These are phyloP conservation scores for Tragulus kanchil DNA, from an alignment of 2,113 vertebrate genomes.

Conservation along the genomic window DNA sequence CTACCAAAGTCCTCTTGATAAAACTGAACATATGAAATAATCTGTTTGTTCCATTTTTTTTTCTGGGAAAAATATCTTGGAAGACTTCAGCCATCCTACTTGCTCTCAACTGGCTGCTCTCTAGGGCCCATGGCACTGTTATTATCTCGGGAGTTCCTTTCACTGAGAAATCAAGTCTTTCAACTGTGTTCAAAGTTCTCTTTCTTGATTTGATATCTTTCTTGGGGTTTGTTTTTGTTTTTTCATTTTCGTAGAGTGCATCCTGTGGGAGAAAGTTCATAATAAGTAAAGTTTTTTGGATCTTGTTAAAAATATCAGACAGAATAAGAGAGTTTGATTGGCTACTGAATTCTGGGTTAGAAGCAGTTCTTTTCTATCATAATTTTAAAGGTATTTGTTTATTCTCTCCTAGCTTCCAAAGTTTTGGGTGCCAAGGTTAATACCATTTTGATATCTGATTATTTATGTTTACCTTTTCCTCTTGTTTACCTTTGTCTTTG, in stretches of 20 bases:
- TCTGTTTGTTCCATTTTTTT: neutral
- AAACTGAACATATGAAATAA: neutral
- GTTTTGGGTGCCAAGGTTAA: neutral
- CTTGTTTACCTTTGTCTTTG: neutral
- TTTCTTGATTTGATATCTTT: neutral
- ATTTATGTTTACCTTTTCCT: neutral
- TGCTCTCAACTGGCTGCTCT: neutral
- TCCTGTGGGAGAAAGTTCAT: neutral
- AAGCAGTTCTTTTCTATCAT: neutral
- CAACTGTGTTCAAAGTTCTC: neutral
- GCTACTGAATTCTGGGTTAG: constrained; percentile 13
- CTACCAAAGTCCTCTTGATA: neutral
- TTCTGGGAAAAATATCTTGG: neutral
- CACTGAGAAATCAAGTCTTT: neutral
- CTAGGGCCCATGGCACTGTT: neutral
- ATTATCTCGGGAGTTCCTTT: neutral
- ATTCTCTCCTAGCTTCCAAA: neutral
- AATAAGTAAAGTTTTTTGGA: neutral
- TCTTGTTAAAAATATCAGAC: neutral
- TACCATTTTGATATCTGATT: neutral
- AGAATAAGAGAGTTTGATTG: neutral
- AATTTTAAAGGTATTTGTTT: constrained; percentile 23
- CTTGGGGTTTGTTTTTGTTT: neutral
- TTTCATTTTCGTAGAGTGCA: neutral
- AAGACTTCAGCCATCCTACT: neutral